phyloP scores from a whole-genome alignment of 2,797 vertebrate species.

The Australoheros facetus region DNA sequence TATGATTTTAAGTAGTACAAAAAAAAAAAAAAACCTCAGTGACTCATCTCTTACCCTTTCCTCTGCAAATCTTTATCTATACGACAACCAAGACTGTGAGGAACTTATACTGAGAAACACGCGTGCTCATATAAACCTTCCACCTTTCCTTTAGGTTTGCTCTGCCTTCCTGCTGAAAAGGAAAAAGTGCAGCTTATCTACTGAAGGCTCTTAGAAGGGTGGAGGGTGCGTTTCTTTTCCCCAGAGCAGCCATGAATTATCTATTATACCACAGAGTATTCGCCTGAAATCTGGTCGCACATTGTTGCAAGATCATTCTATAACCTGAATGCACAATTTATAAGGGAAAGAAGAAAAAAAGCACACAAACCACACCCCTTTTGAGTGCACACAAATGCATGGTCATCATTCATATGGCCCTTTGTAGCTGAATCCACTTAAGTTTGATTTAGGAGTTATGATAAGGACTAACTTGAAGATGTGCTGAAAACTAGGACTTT shows the following conservation, averaged over 20 bases:
- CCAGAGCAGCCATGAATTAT: slow-evolving; percentile 35
- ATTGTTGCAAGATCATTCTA: slow-evolving; percentile 19
- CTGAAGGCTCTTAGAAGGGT: slow-evolving; percentile 3
- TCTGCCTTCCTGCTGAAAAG: slow-evolving; percentile 3
- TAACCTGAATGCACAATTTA: slow-evolving; percentile 3
- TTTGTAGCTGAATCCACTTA: slow-evolving; percentile 22
- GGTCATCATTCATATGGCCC: slow-evolving; percentile 23
- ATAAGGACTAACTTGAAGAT: background rate
- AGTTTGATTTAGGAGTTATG: slow-evolving; percentile 29
- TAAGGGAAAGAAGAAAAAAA: background rate
- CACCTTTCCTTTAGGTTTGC: slow-evolving; percentile 5
- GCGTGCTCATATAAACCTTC: background rate
- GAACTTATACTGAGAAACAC: background rate
- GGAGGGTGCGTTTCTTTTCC: background rate
- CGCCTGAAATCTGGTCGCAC: slow-evolving; percentile 6
- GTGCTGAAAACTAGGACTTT: background rate
- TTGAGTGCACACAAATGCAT: background rate
- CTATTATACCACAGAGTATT: slow-evolving; percentile 23
- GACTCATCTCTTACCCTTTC: background rate
- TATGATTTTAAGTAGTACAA: slow-evolving; percentile 9
- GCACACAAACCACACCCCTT: background rate
- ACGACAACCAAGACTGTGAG: background rate
- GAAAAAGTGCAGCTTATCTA: slow-evolving; percentile 20
- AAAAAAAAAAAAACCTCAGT: background rate
- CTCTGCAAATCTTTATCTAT: background rate